phyloP scores from a whole-genome alignment of 2,888 invertebrate species.

The Acheta domesticus region DNA sequence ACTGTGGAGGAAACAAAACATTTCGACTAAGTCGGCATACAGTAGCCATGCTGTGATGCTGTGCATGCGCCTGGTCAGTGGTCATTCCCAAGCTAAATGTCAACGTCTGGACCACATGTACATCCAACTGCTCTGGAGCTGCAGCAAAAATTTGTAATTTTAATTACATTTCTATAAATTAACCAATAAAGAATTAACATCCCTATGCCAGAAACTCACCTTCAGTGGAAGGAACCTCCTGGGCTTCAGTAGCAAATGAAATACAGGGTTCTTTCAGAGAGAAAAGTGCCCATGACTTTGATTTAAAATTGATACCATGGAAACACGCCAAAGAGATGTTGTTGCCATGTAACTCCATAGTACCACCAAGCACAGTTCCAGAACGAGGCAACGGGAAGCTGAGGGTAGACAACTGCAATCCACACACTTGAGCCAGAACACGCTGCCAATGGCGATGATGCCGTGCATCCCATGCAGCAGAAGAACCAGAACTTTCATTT shows the following conservation, averaged over 20 bases:
- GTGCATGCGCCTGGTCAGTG: constrained; percentile 52
- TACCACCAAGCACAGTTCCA: constrained; percentile 82
- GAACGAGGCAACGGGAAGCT: constrained; percentile 62
- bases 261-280: constrained; percentile 89
- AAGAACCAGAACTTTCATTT: constrained; percentile 37
- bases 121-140: constrained; percentile 57
- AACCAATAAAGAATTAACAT: not conserved
- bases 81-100: constrained; percentile 82
- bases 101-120: constrained; percentile 85
- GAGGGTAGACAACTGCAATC: constrained; percentile 72
- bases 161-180: constrained; percentile 23
- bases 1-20: constrained; percentile 91
- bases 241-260: constrained; percentile 89
- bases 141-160: constrained; percentile 11
- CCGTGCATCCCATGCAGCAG: constrained; percentile 58
- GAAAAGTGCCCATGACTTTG: constrained; percentile 94
- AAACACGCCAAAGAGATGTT: constrained; percentile 95
- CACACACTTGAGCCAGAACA: constrained; percentile 76
- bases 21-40: constrained; percentile 89
- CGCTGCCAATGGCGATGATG: constrained; percentile 96
- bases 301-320: constrained; percentile 94
- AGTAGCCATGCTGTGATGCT: constrained; percentile 89
- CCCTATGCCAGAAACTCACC: constrained; percentile 47
- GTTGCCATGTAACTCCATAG: constrained; percentile 74
- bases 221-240: constrained; percentile 70